Evolutionary conservation across 1,140 invertebrate species (phyloP).

Genomic region (Bombus vancouverensis): DNA sequence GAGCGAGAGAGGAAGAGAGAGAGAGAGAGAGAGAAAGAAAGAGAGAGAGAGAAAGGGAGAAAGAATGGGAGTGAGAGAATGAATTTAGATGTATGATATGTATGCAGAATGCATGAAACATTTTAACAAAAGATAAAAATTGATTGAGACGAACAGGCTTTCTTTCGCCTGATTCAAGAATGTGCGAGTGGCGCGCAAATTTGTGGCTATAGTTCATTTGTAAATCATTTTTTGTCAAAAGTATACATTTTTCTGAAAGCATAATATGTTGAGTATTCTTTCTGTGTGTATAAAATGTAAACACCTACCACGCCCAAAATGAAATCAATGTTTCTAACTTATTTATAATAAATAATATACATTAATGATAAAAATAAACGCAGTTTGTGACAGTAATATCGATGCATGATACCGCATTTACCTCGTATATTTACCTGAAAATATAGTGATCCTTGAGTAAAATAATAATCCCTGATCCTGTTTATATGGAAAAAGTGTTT

Average conservation of each 20-base stretch:
- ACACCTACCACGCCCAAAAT: constrained; percentile 78
- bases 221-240: constrained; percentile 84
- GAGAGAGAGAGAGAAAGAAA: not conserved
- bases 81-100: constrained; percentile 27
- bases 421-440: not conserved
- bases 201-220: constrained; percentile 83
- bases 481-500: not conserved
- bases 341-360: constrained; percentile 83
- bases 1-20: not conserved
- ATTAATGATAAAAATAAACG: constrained; percentile 81
- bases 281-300: constrained; percentile 82
- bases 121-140: constrained; percentile 56
- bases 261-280: constrained; percentile 79
- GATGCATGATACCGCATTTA: constrained; percentile 46
- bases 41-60: constrained; percentile 33
- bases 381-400: constrained; percentile 76
- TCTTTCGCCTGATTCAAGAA: constrained; percentile 55
- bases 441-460: not conserved
- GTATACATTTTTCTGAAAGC: constrained; percentile 82
- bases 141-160: constrained; percentile 50
- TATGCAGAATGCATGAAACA: constrained; percentile 47
- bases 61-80: constrained; percentile 1
- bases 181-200: constrained; percentile 67
- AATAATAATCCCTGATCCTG: constrained; percentile 32
- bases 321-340: constrained; percentile 82